These are phyloP conservation scores for Daboia siamensis DNA, from an alignment of 2,113 vertebrate species.

Conservation along the genomic window DNA sequence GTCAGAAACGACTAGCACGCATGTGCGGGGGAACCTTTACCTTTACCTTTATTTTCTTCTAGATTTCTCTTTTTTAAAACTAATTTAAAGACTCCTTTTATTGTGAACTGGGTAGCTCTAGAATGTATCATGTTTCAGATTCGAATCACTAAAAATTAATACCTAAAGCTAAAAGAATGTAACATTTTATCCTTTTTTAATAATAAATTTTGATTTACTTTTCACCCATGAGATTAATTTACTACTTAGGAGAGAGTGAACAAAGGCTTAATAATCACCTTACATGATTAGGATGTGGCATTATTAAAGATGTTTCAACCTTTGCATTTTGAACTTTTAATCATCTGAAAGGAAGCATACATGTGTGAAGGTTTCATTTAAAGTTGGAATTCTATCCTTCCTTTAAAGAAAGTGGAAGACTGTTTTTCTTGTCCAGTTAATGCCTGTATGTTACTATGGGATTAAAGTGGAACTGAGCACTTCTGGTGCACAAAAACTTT, in stretches of 20 bases:
- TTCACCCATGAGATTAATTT: neutral
- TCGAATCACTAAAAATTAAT: neutral
- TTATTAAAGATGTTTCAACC: neutral
- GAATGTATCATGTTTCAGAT: neutral
- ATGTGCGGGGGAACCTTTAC: no score
- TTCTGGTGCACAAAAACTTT: neutral
- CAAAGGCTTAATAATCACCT: neutral
- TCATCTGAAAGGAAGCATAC: neutral
- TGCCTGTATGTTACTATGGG: neutral
- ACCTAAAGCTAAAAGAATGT: neutral
- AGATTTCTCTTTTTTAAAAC: neutral
- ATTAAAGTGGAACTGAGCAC: neutral
- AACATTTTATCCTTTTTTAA: neutral
- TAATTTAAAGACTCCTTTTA: neutral
- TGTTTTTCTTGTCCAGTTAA: neutral
- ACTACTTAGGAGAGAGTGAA: neutral
- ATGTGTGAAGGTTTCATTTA: neutral
- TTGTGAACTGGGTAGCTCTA: neutral
- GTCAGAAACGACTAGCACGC: no score
- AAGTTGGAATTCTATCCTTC: neutral
- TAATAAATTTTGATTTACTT: neutral
- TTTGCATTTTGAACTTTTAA: neutral
- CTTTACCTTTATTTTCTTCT: neutral
- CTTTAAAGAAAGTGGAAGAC: neutral
- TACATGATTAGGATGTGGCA: neutral